Base-by-base conservation (phyloP, 1,140 invertebrate species). In the Bombus cullumanus region DNA sequence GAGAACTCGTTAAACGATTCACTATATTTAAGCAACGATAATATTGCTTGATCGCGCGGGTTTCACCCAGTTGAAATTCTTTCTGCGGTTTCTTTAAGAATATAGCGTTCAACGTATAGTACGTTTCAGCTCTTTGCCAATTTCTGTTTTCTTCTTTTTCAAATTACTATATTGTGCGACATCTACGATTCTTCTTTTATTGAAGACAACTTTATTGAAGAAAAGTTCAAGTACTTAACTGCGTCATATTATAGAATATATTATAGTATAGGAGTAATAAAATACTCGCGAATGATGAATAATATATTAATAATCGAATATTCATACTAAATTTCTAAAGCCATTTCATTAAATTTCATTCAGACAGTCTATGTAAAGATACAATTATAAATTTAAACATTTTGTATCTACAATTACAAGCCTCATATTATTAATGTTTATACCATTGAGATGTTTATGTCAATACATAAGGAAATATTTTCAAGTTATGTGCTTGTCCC, bases 1-100 rank as follows among this genome's bases (percentile, higher is more conserved):
- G 28, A 12, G 47, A 78, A 57, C 62, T 83, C 22, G 74, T 83
- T 83, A 69, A 77, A 68, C 74, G 47, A 18, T 77, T 31, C 43
- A 22, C 2, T 68, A 39, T n/a, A 78, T 41, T 68, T 34, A 28
- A 57, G 43, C 10, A 34, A 69, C 34, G n/a, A 66, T 72, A 68
- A 78, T 53, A 53, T 68, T 57, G 47, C 22, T 10, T 83, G 62
- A 34, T 13, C 18, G 28, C 39, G 9, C 22, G 10, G 31, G n/a
- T 64, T 64, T 31, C 47, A 13, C 2, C 28, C 53, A 6, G 25
- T 41, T 25, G 9, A 31, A 64, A 64, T 78, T 39, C 28, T 64
- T 57, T 39, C 25, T 8, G 2, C 13, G 31, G 34, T 1, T 39
- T 18, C 37, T 22, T 78, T 25, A n/a, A 64, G 28, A 62, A 28